Evolutionary conservation across 1,140 invertebrate genomes (phyloP), one percentile per base, ranked within the genome.

Genomic region (Coptotermes formosanus): DNA sequence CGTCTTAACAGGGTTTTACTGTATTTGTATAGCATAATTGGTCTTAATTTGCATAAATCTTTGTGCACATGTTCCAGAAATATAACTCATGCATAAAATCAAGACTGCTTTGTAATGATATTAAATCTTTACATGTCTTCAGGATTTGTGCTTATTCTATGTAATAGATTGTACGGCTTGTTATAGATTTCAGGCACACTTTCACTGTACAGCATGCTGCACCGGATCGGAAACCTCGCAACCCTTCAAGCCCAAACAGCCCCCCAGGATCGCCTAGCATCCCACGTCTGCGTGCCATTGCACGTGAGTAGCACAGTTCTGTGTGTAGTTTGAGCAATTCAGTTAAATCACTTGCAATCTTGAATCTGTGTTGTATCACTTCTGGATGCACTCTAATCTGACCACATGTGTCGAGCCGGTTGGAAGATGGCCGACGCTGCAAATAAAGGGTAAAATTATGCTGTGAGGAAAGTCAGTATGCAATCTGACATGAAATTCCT

Each of bases 171-270:
- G 85, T 45, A 9, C 43, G 19, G 82, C 83, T 84, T 89, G 85
- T 89, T 88, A 43, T 90, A 95, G 95, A 98, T 93, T 99, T 99
- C 92, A 94, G 97, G 85, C 98, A 99, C 91, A 98, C 96, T 59
- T 95, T 99, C 88, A 98, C 97, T 6, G 97, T 98, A 87, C 94
- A 97, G 89, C 95, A 96, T 64, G 94, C 94, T 9, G 93, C 90
- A 3, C 89, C 92, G 64, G 92, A 93, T 88, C 90, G 92, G 86
- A 93, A 92, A 89, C 89, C 91, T 85, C 90, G 92, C 85, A 92
- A 93, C 88, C 91, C 93, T 30, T 92, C 92, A 85, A 93, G 92
- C 88, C 93, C 93, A 4, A 95, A 96, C 88, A 96, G 95, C 87
- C 96, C 96, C 38, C 97, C 97, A 6, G 96, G 96, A 32, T 98